Base-by-base conservation (phyloP, 1,140 invertebrate genomes). In the Brachionus manjavacas region DNA sequence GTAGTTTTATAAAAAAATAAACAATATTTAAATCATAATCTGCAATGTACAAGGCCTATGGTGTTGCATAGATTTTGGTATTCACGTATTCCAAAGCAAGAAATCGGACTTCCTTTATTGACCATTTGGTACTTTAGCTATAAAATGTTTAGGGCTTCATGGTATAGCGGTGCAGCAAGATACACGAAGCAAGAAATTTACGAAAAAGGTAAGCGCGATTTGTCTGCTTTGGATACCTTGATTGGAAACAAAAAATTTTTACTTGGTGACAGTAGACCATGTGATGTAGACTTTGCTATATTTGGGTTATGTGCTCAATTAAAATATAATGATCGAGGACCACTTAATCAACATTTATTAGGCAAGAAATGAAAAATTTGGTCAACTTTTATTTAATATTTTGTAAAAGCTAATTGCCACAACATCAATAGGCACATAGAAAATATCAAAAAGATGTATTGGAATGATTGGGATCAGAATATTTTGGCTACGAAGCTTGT, bases 241-340 rank as follows among this genome's bases (percentile, higher is more conserved):
- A 81, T 81, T 4, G 79, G 79, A 60, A 43, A 64, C n/a, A 81
- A 81, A 28, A 81, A 81, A 46, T 81, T 64, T 81, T 64, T 81
- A 16, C 31, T 81, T 4, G 31, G 79, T 81, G 35, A 81, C 35
- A 25, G n/a, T 11, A 64, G 41, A 43, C 79, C 79, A 35, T 81
- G 79, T 68, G 52, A 81, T 81, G 79, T 68, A 12, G 79, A 81
- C 64, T 64, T 81, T 81, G 49, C 79, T n/a, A 68, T 81, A 12
- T 81, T 81, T 81, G 49, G 52, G 0, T 11, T 81, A 7, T 81
- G 79, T 68, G 64, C 52, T 43, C 79, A 81, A 23, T n/a, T 81
- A 0, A 68, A 64, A 9, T 81, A 41, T 68, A 80, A 80, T 35
- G 78, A 80, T 12, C 23, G 39, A 31, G 78, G 78, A 39, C 76